These are phyloP conservation scores for Metridium senile DNA, from an alignment of 92 coral and sea anemone species.

Conservation along the genomic window DNA sequence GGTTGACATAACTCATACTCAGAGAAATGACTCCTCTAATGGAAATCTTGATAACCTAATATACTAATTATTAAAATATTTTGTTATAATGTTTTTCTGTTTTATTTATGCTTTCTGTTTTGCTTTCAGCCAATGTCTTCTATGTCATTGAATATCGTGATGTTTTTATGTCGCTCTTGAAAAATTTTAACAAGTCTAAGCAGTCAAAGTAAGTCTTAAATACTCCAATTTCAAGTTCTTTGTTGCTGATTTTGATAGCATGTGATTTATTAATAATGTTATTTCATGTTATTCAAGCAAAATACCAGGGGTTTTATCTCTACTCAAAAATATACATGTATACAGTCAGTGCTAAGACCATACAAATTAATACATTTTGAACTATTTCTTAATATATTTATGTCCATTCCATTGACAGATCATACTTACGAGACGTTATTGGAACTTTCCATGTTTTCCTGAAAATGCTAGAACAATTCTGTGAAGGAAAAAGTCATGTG, in stretches of 20 bases:
- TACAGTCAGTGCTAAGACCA: too few relatives aligned
- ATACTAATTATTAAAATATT: too few relatives aligned
- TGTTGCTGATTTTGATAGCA: not conserved
- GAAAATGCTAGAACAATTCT: conserved; percentile 86
- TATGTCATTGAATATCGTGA: conserved; percentile 93
- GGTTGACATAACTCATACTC: too few relatives aligned
- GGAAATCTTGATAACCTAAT: too few relatives aligned
- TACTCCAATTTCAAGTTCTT: not conserved
- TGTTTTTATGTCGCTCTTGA: conserved; percentile 68
- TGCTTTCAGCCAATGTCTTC: conserved; percentile 77
- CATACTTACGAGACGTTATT: conserved; percentile 81
- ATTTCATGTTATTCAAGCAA: too few relatives aligned
- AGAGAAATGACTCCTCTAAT: too few relatives aligned
- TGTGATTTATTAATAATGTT: not conserved
- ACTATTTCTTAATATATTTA: too few relatives aligned
- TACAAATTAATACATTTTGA: too few relatives aligned
- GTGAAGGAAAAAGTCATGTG: conserved; percentile 75
- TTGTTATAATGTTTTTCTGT: too few relatives aligned
- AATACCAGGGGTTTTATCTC: too few relatives aligned
- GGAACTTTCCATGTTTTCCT: conserved; percentile 93
- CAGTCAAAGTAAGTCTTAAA: conserved; percentile 80
- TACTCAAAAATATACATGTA: too few relatives aligned
- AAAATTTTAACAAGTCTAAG: conserved; percentile 81
- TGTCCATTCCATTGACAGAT: conserved; percentile 40
- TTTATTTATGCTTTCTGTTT: not conserved